phyloP scores from a whole-genome alignment of 2,797 vertebrate species.

The Chelonia mydas region DNA sequence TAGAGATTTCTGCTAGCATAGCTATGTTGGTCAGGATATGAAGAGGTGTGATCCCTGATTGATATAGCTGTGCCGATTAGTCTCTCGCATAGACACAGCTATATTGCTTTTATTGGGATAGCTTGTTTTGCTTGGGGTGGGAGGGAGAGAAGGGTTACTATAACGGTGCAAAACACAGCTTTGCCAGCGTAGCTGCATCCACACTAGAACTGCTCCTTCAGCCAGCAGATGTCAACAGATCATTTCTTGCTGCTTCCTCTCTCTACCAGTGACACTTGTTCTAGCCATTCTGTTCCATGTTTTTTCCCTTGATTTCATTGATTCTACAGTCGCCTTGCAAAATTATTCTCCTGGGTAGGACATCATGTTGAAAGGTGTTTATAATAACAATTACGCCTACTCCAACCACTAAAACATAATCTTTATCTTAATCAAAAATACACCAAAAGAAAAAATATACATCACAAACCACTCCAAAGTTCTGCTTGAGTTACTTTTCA shows the following conservation, averaged over 20 bases:
- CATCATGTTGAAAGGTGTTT: conserved; percentile 72
- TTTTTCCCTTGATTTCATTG: conserved; percentile 62
- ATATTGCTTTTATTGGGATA: background rate
- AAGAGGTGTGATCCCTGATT: background rate
- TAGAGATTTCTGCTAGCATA: background rate
- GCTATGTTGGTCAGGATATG: background rate
- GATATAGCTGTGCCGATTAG: background rate
- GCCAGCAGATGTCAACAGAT: conserved; percentile 9
- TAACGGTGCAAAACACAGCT: background rate
- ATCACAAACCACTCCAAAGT: conserved; percentile 79
- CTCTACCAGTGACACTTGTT: conserved; percentile 31
- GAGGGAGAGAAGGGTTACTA: background rate
- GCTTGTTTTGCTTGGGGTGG: background rate
- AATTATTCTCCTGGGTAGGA: conserved; percentile 57
- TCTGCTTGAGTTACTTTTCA: conserved; percentile 93
- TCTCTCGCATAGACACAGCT: background rate
- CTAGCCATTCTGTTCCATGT: conserved; percentile 24
- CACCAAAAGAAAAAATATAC: conserved; percentile 68
- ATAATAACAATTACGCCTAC: conserved; percentile 76
- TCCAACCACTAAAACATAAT: conserved; percentile 74
- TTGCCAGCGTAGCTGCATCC: background rate
- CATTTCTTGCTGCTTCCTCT: conserved; percentile 26
- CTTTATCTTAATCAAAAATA: conserved; percentile 83
- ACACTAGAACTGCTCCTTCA: background rate
- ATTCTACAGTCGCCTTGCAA: conserved; percentile 44